A percentile compares a stretch with the other conserved stretches of the same genome.
These are phyloP conservation scores for Nephila pilipes DNA, from an alignment of 1,140 invertebrate genomes.

Conservation along the genomic window DNA sequence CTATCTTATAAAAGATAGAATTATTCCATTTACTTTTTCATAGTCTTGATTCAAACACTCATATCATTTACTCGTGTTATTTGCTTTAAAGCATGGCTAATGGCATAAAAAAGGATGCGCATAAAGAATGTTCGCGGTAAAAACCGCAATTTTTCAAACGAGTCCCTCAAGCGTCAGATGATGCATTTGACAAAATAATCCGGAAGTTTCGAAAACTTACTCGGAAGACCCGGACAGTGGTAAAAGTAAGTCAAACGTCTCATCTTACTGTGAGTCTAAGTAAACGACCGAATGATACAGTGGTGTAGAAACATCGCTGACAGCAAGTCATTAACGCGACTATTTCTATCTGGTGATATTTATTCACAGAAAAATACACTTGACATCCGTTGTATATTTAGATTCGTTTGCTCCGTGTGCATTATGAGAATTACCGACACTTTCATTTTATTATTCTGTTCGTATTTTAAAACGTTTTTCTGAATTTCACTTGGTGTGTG, in stretches of 20 bases:
- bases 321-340: slow-evolving; percentile 15
- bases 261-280: background rate
- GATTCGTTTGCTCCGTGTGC: background rate
- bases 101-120: background rate
- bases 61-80: no score
- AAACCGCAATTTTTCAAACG: background rate
- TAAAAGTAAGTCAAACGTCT: slow-evolving; percentile 41
- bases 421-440: background rate
- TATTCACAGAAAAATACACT: slow-evolving; percentile 9
- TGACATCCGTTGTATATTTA: slow-evolving; percentile 22
- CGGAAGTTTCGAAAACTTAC: background rate
- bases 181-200: background rate
- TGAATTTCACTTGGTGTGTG: no score
- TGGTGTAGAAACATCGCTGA: background rate
- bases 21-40: no score
- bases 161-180: background rate
- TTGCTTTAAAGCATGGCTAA: background rate
- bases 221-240: background rate
- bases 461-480: no score
- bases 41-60: no score
- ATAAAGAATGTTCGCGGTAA: background rate
- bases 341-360: slow-evolving; percentile 4
- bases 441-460: background rate
- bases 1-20: no score
- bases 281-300: slow-evolving; percentile 20